A percentile compares a stretch with the other conserved stretches of the same genome.
Conservation (phyloP, 2,797 vertebrate species). For the Scarus forsteni region DNA sequence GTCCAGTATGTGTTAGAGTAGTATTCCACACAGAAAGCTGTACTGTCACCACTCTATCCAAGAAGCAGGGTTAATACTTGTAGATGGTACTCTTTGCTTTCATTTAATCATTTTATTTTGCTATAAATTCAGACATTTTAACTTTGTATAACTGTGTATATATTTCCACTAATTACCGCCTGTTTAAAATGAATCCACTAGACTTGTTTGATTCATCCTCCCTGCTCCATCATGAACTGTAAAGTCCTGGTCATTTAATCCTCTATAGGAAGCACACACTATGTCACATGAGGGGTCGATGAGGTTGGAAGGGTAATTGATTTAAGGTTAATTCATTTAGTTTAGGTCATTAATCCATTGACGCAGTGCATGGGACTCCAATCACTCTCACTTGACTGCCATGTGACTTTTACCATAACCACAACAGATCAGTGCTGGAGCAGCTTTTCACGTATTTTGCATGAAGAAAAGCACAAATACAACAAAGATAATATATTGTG, state of each 20-base stretch:
- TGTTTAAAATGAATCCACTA: constrained; percentile 16
- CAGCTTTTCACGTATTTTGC: background rate
- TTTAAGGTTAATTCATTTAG: constrained; percentile 66
- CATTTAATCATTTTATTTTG: too few relatives aligned
- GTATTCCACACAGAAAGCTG: too few relatives aligned
- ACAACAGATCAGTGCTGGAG: background rate
- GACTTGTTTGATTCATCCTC: background rate
- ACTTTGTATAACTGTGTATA: too few relatives aligned
- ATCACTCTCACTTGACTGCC: constrained; percentile 23
- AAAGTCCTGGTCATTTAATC: constrained; percentile 32
- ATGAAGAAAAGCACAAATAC: too few relatives aligned
- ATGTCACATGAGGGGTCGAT: constrained; percentile 25
- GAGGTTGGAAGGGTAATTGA: constrained; percentile 56
- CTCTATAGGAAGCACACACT: constrained; percentile 10
- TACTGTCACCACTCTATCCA: too few relatives aligned
- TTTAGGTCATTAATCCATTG: constrained; percentile 41
- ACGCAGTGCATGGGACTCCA: constrained; percentile 42
- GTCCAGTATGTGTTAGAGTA: too few relatives aligned
- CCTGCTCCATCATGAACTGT: constrained; percentile 20
- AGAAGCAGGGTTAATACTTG: too few relatives aligned
- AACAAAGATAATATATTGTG: background rate
- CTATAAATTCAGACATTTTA: too few relatives aligned
- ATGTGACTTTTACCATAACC: constrained; percentile 24
- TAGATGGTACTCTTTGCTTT: too few relatives aligned
- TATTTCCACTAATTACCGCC: constrained; percentile 1